Evolutionary conservation across 2,113 vertebrate genomes (phyloP).

Genomic region (Pteropus alecto): DNA sequence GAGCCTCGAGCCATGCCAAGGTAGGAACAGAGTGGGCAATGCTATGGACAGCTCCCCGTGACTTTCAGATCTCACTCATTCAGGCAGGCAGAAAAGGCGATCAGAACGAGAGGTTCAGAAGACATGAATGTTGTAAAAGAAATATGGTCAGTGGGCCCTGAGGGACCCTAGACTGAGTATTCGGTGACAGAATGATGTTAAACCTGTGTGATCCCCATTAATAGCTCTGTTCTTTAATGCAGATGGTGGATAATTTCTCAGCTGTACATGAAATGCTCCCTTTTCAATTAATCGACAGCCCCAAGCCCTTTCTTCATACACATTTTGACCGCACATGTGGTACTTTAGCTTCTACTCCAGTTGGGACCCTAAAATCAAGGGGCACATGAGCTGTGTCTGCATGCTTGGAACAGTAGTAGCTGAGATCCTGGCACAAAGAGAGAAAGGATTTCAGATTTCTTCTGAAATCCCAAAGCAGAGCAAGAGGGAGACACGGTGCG

Average conservation of each 20-base stretch:
- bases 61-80: background rate
- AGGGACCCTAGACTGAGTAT: background rate
- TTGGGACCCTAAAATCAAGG: background rate
- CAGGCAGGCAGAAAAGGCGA: background rate
- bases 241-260: background rate
- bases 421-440: background rate
- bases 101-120: background rate
- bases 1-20: background rate
- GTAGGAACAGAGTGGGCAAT: rapidly evolving
- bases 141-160: background rate
- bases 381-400: background rate
- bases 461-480: background rate
- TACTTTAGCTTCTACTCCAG: background rate
- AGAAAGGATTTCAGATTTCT: background rate
- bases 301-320: background rate
- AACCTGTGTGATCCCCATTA: background rate
- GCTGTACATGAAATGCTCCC: background rate
- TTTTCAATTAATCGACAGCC: background rate
- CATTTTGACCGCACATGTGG: background rate
- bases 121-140: background rate
- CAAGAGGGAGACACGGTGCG: background rate
- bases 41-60: rapidly evolving
- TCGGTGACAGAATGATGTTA: background rate
- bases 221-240: background rate
- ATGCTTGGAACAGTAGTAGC: no score